A percentile compares a stretch with the other conserved stretches of the same genome.
phyloP scores from a whole-genome alignment of 2,888 invertebrate genomes.

The Nesidiocoris tenuis region DNA sequence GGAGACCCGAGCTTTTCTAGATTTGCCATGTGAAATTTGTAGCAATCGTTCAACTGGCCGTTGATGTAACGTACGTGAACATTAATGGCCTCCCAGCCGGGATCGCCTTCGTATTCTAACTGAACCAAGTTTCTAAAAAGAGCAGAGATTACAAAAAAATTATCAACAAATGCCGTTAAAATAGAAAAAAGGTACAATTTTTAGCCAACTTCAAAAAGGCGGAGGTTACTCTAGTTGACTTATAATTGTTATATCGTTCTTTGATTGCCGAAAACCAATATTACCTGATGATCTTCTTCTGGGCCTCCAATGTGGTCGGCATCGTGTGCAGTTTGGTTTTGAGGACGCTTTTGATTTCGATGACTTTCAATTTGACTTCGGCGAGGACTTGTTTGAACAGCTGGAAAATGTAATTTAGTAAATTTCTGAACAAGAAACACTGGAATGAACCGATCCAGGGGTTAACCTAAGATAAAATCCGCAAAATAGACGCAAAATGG shows the following conservation, averaged over 20 bases:
- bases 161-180: no score
- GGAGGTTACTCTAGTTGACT: background rate
- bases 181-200: no score
- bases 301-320: constrained; percentile 90
- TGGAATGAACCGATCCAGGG: no score
- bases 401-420: constrained; percentile 56
- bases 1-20: constrained; percentile 30
- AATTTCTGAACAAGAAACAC: no score
- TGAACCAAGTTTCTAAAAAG: constrained; percentile 63
- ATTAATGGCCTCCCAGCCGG: constrained; percentile 93
- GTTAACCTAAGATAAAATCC: no score
- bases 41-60: constrained; percentile 64
- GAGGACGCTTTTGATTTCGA: constrained; percentile 75
- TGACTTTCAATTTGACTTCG: constrained; percentile 88
- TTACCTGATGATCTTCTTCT: constrained; percentile 86
- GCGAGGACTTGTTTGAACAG: constrained; percentile 83
- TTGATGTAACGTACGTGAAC: constrained; percentile 79
- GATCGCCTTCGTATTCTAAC: constrained; percentile 78
- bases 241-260: no score
- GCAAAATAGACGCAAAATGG: no score
- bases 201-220: background rate
- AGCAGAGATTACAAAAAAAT: background rate
- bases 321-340: constrained; percentile 81
- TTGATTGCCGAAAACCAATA: background rate
- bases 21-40: constrained; percentile 62